Base-by-base conservation (phyloP, 2,797 vertebrate genomes). In the Scarus forsteni region DNA sequence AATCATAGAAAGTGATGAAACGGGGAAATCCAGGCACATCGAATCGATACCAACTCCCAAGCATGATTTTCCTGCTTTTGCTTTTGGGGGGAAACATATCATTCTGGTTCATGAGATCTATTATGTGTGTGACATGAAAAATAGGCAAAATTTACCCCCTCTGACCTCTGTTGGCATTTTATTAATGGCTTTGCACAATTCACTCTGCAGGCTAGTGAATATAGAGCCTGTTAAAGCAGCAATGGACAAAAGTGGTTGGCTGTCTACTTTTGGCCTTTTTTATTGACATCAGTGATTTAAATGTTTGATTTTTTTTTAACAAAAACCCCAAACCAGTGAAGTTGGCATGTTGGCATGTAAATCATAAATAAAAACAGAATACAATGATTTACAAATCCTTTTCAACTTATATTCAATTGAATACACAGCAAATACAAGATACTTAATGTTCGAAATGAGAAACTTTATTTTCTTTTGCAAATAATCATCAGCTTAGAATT, bases 1-100 rank as follows among this genome's bases (percentile, higher is more conserved):
- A 87, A 85, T 82, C 74, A 88, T 53, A 76, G 69, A 82, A 80
- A 85, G 74, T 80, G 79, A 81, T 74, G 75, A 70, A 83, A 85
- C 66, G 52, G 57, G 71, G 52, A 83, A 78, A 75, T 81, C 53
- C 10, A 49, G 52, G 52, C 57, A 81, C 69, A 72, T 77, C 36
- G 36, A 81, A 86, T 88, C 71, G 10, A 86, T 86, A 80, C 5
- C 48, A 75, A 68, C 64, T 78, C 75, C 43, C 61, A 79, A 77
- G 65, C 52, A 55, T 62, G 70, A 59, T 64, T 75, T 75, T 79
- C 57, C 56, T 72, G 49, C 48, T 77, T 79, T 80, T 56, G 44
- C 59, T 79, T 79, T 64, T 11, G 13, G 62, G 51, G 69, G 27
- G 61, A 70, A 71, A 75, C 67, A 72, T 58, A 70, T 82, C 55